These are phyloP conservation scores for Pachycephala philippinensis DNA, from an alignment of 2,113 vertebrate genomes.

Conservation along the genomic window DNA sequence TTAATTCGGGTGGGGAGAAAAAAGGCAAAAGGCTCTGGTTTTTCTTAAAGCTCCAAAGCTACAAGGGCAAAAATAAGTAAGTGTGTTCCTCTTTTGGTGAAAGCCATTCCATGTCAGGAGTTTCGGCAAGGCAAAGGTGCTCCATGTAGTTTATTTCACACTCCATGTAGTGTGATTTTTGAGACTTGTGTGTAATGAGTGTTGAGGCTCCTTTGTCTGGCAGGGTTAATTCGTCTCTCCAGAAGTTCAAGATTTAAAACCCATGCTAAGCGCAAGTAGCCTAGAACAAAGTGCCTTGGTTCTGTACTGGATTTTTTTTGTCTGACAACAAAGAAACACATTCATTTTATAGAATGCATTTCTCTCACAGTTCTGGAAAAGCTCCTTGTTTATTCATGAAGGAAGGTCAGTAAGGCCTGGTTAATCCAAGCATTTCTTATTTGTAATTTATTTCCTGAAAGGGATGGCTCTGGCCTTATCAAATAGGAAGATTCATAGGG, in stretches of 20 bases:
- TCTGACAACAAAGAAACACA: neutral
- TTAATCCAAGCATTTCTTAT: neutral
- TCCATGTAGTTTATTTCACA: neutral
- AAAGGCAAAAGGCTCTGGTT: neutral
- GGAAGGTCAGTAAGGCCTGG: neutral
- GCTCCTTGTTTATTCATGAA: conserved; percentile 38
- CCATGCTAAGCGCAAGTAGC: neutral
- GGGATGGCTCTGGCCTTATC: neutral
- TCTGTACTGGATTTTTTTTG: neutral
- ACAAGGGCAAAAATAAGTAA: neutral
- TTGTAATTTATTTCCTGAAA: neutral
- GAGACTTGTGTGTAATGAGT: neutral
- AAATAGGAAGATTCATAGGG: neutral
- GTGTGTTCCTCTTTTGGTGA: neutral
- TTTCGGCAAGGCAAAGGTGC: neutral
- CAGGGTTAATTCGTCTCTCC: neutral
- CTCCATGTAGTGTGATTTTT: neutral
- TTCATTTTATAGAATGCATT: conserved; percentile 23
- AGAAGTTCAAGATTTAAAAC: neutral
- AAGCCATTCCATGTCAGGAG: neutral
- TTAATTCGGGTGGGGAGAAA: fast-evolving
- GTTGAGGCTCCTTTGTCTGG: neutral
- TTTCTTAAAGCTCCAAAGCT: neutral
- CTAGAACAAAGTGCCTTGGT: conserved; percentile 33
- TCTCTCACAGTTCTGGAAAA: conserved; percentile 21